Evolutionary conservation across 2,113 vertebrate genomes (phyloP), one percentile per base, ranked within the genome.

Genomic region (Mungos mungo): DNA sequence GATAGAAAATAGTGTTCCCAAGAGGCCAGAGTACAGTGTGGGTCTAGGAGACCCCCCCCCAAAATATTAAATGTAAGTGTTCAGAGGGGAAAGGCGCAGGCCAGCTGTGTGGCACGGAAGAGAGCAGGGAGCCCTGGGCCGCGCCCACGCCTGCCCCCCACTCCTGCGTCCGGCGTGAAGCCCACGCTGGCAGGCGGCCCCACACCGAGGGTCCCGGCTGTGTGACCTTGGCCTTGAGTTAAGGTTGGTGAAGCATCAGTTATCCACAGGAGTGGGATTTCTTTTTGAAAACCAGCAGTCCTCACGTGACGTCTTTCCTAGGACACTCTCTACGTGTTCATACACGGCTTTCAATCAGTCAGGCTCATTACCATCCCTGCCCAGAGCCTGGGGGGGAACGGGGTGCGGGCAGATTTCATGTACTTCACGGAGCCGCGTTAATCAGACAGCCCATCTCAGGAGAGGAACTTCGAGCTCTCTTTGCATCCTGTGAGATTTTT

Each of bases 261-360:
- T 2, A 15, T 54, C 27, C 72, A 1, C 2, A 0, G 0, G 21
- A 1, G 0, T 19, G 77, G 38, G 25, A 3, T 60, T 41, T 54
- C 52, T n/a, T 31, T n/a, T 11, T n/a, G 45, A 8, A 10, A 52
- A 21, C 33, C 50, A 5, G 74, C 50, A 7, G 25, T 3, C 65
- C 72, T 50, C 3, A 35, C 19, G 0, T 2, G 3, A 23, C 2
- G 0, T 18, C 52, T 5, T 84, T 45, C 47, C 38, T 23, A 5
- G 41, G 80, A 90, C 2, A 1, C 47, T 2, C n/a, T 19, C 31
- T 74, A 1, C 60, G 0, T 23, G 80, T 52, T 65, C 69, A 3
- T 27, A 27, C 68, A 14, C 35, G 72, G 57, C 60, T 41, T 60
- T n/a, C 68, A 0, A 41, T 31, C 50, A 10, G 4, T 29, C 66